Evolutionary conservation across 2,797 vertebrate genomes (phyloP), one percentile per base, ranked within the genome.

Genomic region (Lagorchestes hirsutus): DNA sequence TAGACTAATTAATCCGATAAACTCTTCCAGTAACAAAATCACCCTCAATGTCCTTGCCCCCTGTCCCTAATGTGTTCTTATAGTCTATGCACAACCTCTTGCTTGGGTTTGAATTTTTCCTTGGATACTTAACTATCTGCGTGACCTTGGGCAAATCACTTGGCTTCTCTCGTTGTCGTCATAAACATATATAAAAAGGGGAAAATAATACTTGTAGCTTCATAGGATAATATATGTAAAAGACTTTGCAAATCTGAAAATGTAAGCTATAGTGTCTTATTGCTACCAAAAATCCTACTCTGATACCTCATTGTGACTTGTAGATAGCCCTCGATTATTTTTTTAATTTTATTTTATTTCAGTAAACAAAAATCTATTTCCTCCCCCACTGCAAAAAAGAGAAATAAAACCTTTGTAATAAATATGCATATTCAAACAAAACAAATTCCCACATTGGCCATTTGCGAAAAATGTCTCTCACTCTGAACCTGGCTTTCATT

Each of bases 21-120:
- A 67, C 27, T 95, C 16, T 55, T 52, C 54, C 96, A 93, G 74
- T 91, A 4, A 16, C 92, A 18, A 31, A 87, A n/a, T 22, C n/a
- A 82, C 94, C 16, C 90, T 34, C 50, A 74, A 67, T 92, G 58
- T 92, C 92, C 28, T 74, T 96, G 46, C 54, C 46, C 94, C 93
- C 16, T 59, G n/a, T 82, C 67, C 11, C 67, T 82, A 40, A 67
- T 87, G 3, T 50, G 11, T 50, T 82, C 40, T 82, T 87, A 50
- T 16, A 27, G 9, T 87, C 24, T 12, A 87, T 5, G 2, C 2
- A 24, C n/a, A 46, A 46, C 18, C n/a, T 46, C n/a, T 82, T 82
- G n/a, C 18, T 82, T 82, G 18, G 67, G n/a, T 82, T 82, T 82
- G n/a, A 82, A 24, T 82, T 82, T 82, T 16, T 74, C 67, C n/a